These are phyloP conservation scores for Gymnoscopelus braueri DNA, from an alignment of 2,797 vertebrate species.

Conservation along the genomic window DNA sequence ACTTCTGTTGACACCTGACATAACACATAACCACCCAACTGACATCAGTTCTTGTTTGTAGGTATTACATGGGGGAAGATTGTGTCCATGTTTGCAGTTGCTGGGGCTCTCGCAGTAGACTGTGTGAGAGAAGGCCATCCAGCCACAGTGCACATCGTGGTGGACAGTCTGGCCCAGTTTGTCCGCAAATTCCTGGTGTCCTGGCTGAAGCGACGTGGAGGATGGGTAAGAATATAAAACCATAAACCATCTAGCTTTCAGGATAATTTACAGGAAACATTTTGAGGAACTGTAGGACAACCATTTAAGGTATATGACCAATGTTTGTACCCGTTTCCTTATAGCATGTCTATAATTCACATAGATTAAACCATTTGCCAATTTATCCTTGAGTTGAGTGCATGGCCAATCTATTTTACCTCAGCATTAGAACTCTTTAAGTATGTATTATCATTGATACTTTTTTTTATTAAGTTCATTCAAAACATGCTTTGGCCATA, in stretches of 20 bases:
- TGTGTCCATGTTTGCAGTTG: constrained; percentile 92
- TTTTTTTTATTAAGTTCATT: too few species aligned
- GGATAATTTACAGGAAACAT: background rate
- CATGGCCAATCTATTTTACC: too few species aligned
- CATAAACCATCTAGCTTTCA: background rate
- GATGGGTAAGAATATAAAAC: constrained; percentile 87
- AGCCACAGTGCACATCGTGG: constrained; percentile 87
- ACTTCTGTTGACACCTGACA: background rate
- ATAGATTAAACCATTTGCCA: too few species aligned
- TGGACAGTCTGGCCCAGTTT: constrained; percentile 95
- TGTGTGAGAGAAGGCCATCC: constrained; percentile 91
- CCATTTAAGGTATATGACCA: too few species aligned
- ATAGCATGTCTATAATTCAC: too few species aligned
- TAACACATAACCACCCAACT: background rate
- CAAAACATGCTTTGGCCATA: too few species aligned
- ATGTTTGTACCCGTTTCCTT: too few species aligned
- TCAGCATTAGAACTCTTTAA: too few species aligned
- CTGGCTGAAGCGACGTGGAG: constrained; percentile 94
- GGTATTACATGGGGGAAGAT: constrained; percentile 98
- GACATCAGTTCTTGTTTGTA: constrained; percentile 43
- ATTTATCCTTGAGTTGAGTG: too few species aligned
- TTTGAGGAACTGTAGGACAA: background rate
- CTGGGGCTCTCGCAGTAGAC: constrained; percentile 93
- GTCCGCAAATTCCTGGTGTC: constrained; percentile 90
- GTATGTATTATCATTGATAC: too few species aligned